Evolutionary conservation across 2,888 invertebrate genomes (phyloP), one percentile per base, ranked within the genome.

Genomic region (Campaea margaritaria): DNA sequence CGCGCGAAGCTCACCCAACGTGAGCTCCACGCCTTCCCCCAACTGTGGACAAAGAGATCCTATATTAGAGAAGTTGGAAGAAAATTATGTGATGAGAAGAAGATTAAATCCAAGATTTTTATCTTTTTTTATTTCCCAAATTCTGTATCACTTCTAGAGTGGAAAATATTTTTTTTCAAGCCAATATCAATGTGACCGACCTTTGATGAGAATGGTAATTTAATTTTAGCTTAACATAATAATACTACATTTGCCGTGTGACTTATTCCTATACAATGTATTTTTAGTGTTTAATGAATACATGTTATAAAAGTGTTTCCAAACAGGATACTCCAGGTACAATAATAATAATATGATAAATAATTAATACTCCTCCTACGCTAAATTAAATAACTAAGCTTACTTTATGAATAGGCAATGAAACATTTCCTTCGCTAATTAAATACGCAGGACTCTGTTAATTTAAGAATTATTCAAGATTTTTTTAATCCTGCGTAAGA

Each of bases 1-100:
- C 90, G 98, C 98, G 94, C 98, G 98, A 94, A 99, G 96, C 95
- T 99, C 98, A 90, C 96, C 96, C 94, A 98, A 95, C 89, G 96
- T 96, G 94, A 97, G 94, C 96, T 96, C 96, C 94, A 96, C 96
- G 93, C 96, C 96, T 95, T 96, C 96, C 94, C 96, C 96, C 96
- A 96, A 95, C 96, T 97, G 93, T 71, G 48, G 64, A 75, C 78
- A 95, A 94, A 70, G 54, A 68, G 69, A 76, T 69, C 69, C 21
- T 60, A 47, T 44, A 34, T 42, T 45, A 45, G 42, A 9, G 4
- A 44, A 14, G 13, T 21, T 27, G 13, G 4, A 21, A 43, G 12
- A 12, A 14, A 42, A 9, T 10, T n/a, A 2, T 2, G 34, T 10
- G 34, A 34, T 9, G 7, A 11, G 11, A 1, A 1, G 34, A 34